Base-by-base conservation (phyloP, 2,113 vertebrate genomes). In the Thunnus maccoyii region DNA sequence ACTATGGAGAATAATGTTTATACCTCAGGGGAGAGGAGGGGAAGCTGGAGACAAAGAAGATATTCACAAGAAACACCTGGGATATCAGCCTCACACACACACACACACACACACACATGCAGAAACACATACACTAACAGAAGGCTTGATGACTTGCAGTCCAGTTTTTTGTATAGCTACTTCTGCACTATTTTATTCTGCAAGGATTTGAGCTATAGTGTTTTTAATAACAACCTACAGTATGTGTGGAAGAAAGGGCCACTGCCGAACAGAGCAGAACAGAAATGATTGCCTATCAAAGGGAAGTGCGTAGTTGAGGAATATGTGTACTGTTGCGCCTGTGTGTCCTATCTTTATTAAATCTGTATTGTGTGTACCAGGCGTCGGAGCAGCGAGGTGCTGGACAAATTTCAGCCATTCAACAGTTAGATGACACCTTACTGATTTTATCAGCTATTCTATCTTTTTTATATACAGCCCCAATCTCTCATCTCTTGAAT, bases 261-360 rank as follows among this genome's bases (percentile, higher is more conserved):
- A 56, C 48, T 71, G 84, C 61, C 50, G 72, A 78, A 60, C 50
- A 65, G 58, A 85, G 68, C 61, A 54, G 41, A 78, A 57, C 27
- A 64, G 66, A 66, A 69, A 41, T 69, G 66, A 79, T 76, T 69
- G 52, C 80, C 85, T 80, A 82, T 90, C 58, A 82, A 85, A 85
- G 58, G 51, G 51, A 73, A 61, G 60, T 87, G 84, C 81, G 72
- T 58, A 50, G 78, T 70, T 76, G 76, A 47, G 73, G 55, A 36
- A 51, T 61, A 27, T 63, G 47, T 63, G 71, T 57, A 41, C 27
- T 25, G 32, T 18, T 32, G 47, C 7, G 30, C 62, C 62, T 46
- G 48, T 68, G 68, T 62, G 61, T 82, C 47, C 36, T 76, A 86
- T 90, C 82, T 86, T 93, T 89, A 91, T 86, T 90, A 88, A 88